phyloP scores from a whole-genome alignment of 2,797 vertebrate species.

The Sebastes iracundus region DNA sequence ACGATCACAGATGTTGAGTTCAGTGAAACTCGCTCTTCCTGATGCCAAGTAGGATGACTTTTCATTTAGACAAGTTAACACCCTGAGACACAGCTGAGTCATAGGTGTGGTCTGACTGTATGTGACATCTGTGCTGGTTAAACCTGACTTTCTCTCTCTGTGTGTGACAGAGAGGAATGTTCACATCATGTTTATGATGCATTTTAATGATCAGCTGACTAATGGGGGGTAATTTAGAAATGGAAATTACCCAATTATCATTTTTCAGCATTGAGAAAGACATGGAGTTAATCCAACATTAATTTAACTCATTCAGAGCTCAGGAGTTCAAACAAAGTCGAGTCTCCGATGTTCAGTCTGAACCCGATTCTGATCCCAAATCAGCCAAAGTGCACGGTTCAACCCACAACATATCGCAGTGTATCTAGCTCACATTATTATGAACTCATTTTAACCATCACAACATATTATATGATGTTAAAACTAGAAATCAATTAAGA shows the following conservation, averaged over 20 bases:
- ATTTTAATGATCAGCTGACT: background rate
- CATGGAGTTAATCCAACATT: background rate
- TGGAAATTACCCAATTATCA: background rate
- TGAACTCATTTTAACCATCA: background rate
- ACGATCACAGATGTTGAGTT: background rate
- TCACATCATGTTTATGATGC: background rate
- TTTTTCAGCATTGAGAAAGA: background rate
- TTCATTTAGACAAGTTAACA: background rate
- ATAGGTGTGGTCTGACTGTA: constrained; percentile 23
- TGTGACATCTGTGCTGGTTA: constrained; percentile 15
- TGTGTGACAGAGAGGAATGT: background rate
- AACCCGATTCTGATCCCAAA: background rate
- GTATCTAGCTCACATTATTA: background rate
- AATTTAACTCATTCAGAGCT: background rate
- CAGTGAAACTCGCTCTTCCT: background rate
- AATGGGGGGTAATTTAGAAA: background rate
- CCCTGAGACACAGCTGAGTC: background rate
- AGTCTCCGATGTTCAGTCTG: background rate
- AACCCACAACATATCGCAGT: background rate
- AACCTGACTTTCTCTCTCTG: constrained; percentile 21
- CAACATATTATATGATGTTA: background rate
- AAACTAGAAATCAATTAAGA: background rate
- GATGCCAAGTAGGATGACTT: background rate
- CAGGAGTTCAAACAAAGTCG: background rate
- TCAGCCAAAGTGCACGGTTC: background rate